phyloP scores from a whole-genome alignment of 23 tunicate species.

The Trididemnum nubilum region DNA sequence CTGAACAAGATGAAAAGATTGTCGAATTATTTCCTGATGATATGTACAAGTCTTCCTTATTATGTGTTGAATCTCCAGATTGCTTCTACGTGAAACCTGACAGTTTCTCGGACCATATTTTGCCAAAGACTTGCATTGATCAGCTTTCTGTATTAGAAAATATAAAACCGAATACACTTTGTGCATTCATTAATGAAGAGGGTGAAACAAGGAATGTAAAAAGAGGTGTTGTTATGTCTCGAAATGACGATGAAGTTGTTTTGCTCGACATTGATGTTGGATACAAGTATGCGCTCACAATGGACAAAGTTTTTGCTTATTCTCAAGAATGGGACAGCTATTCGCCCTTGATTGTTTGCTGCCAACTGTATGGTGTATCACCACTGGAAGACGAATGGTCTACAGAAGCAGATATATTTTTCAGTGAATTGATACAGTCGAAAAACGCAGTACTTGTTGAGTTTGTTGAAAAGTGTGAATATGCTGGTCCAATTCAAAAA shows the following conservation, averaged over 20 bases:
- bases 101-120: background rate
- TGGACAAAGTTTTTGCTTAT: background rate
- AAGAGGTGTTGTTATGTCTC: background rate
- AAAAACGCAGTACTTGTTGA: background rate
- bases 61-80: constrained; percentile 23
- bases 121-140: background rate
- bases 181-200: background rate
- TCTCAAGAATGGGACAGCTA: background rate
- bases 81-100: constrained; percentile 16
- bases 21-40: background rate
- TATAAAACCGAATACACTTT: background rate
- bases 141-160: background rate
- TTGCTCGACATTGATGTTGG: constrained; percentile 21
- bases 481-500: background rate
- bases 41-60: background rate
- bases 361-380: background rate
- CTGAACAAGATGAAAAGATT: background rate
- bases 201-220: background rate
- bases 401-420: background rate
- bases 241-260: background rate
- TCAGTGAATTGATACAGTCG: background rate
- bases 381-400: constrained; percentile 13
- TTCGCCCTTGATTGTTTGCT: background rate
- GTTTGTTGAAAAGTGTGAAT: background rate
- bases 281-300: background rate